phyloP scores from a whole-genome alignment of 2,797 vertebrate genomes.

The Cottoperca gobio region DNA sequence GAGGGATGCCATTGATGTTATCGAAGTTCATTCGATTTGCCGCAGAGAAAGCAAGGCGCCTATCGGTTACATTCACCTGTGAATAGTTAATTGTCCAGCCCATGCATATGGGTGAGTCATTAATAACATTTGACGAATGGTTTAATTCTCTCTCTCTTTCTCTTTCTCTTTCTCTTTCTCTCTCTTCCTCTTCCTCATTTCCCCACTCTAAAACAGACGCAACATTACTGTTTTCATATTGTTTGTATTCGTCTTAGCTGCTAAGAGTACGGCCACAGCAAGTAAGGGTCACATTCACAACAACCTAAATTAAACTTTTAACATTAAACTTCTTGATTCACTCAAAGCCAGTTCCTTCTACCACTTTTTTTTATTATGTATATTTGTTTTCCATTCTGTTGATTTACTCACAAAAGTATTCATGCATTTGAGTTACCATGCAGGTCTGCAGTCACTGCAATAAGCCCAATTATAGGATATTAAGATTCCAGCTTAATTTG shows the following conservation, averaged over 20 bases:
- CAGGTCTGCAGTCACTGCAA: background rate
- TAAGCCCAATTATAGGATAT: background rate
- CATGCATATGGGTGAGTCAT: constrained; percentile 94
- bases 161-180: constrained; percentile 30
- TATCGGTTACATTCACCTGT: constrained; percentile 99
- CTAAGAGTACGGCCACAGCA: background rate
- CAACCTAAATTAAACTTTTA: background rate
- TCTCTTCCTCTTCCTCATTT: constrained; percentile 6
- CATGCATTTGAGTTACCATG: background rate
- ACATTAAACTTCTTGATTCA: background rate
- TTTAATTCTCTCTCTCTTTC: constrained; percentile 80
- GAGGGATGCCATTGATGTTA: constrained; percentile 90
- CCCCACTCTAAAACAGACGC: constrained; percentile 9
- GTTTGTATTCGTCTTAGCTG: background rate
- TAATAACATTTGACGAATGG: constrained; percentile 95
- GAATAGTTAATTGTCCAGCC: constrained; percentile 95
- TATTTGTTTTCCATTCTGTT: background rate
- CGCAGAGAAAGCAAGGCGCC: constrained; percentile 76
- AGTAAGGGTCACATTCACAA: background rate
- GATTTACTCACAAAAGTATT: background rate
- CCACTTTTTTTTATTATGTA: background rate
- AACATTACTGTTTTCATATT: constrained; percentile 15
- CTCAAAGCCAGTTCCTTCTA: background rate
- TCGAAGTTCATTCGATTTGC: constrained; percentile 93
- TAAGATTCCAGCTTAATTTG: background rate